A percentile compares a stretch with the other conserved stretches of the same genome.
Conservation (phyloP, 2,888 invertebrate genomes). For the Rugalucina vietnamica region DNA sequence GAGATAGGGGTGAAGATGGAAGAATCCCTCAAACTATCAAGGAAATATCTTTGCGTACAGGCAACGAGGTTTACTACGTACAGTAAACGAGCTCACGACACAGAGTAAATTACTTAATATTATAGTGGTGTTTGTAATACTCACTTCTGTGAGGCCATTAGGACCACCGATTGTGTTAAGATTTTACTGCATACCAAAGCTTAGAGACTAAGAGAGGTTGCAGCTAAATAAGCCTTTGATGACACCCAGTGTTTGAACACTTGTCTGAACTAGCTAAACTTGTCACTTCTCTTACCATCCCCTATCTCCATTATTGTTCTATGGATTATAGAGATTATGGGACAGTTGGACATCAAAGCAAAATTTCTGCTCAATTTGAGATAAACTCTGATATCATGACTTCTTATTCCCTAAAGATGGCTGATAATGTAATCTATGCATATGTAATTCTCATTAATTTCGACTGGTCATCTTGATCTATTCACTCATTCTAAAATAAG, state of each 20-base stretch:
- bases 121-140: no score
- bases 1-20: background rate
- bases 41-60: no score
- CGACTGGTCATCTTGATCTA: background rate
- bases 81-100: no score
- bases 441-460: background rate
- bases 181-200: no score
- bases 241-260: background rate
- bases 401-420: background rate
- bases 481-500: no score
- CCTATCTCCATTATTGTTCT: background rate
- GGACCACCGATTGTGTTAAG: no score
- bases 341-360: background rate
- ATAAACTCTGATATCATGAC: conserved; percentile 1
- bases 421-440: conserved; percentile 1
- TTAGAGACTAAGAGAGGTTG: no score
- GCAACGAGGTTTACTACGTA: no score
- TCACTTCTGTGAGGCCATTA: no score
- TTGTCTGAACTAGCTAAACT: background rate
- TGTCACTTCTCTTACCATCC: background rate
- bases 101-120: no score
- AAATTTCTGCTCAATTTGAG: background rate
- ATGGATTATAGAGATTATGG: background rate
- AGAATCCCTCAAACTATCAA: background rate
- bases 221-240: background rate